Percentiles rank a stretch among this genome's conserved stretches.
phyloP scores from a whole-genome alignment of 2,888 invertebrate species.

The Tridacna crocea region DNA sequence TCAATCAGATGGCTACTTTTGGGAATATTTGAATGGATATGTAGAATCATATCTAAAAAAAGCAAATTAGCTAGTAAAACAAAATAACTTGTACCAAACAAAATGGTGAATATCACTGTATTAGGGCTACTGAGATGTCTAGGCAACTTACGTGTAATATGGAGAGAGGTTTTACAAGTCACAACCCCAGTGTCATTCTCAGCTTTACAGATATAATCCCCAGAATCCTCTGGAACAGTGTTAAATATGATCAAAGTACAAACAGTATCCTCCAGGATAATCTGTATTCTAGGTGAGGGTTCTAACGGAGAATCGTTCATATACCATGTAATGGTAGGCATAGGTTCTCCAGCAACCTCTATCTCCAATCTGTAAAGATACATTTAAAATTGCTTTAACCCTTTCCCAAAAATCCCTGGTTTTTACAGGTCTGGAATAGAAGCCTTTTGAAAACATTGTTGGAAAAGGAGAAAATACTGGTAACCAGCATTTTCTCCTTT shows the following conservation, averaged over 20 bases:
- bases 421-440: too few relatives aligned
- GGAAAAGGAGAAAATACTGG: too few relatives aligned
- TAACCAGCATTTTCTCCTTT: too few relatives aligned
- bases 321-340: conserved; percentile 84
- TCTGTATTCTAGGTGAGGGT: conserved; percentile 83
- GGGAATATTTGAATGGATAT: too few relatives aligned
- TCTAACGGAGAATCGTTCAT: conserved; percentile 88
- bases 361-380: conserved; percentile 75
- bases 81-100: too few relatives aligned
- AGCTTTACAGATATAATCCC: conserved; percentile 86
- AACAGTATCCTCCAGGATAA: conserved; percentile 71
- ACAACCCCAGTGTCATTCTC: conserved; percentile 94
- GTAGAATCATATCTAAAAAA: too few relatives aligned
- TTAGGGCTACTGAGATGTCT: too few relatives aligned
- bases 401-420: too few relatives aligned
- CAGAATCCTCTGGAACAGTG: conserved; percentile 88
- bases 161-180: conserved; percentile 79
- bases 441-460: too few relatives aligned
- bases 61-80: too few relatives aligned
- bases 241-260: conserved; percentile 77
- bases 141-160: conserved; percentile 80
- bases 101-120: too few relatives aligned
- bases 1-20: too few relatives aligned
- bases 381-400: background rate
- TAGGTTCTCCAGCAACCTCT: conserved; percentile 79